Base-by-base conservation (phyloP, 2,113 vertebrate species). In the Spea bombifrons region DNA sequence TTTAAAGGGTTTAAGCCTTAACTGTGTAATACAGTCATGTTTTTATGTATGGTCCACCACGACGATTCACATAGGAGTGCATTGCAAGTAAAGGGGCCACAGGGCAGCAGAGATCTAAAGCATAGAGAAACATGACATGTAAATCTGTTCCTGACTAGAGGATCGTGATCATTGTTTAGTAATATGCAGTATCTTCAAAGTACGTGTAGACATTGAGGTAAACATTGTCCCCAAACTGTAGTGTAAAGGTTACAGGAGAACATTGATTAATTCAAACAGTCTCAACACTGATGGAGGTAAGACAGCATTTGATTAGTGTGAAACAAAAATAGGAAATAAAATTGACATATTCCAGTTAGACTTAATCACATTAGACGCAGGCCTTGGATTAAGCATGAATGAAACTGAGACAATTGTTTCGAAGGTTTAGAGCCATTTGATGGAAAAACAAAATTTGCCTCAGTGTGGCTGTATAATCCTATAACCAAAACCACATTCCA, bases 401-500 rank as follows among this genome's bases (percentile, higher is more conserved):
- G 45, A 49, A 49, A 63, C 73, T 12, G 17, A 76, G 66, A 69
- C 17, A 17, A 55, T 57, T 65, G 55, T 16, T 65, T 44, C n/a
- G 48, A 61, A 69, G 48, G 5, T 17, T 53, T 63, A 76, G 17
- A 63, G 7, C 63, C 59, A 48, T 73, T 73, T 66, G 63, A 81
- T 55, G 5, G 66, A 73, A 73, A 71, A 78, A 66, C 64, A 55
- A 71, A 48, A 76, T 81, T 61, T 59, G 63, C 74, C 80, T 45
- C 59, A 71, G 50, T 76, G 73, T 76, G 59, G 75, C 66, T 57
- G 43, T 73, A 59, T 73, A 73, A 80, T 80, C 77, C 71, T 67
- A 57, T 80, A 80, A 80, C 71, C 71, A 73, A 75, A 75, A 81
- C 80, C 80, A 70, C 80, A 81, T 76, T 80, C 71, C 77, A 80